These are phyloP conservation scores for Wiebesia pumilae DNA, from an alignment of 1,140 invertebrate species.

Conservation along the genomic window DNA sequence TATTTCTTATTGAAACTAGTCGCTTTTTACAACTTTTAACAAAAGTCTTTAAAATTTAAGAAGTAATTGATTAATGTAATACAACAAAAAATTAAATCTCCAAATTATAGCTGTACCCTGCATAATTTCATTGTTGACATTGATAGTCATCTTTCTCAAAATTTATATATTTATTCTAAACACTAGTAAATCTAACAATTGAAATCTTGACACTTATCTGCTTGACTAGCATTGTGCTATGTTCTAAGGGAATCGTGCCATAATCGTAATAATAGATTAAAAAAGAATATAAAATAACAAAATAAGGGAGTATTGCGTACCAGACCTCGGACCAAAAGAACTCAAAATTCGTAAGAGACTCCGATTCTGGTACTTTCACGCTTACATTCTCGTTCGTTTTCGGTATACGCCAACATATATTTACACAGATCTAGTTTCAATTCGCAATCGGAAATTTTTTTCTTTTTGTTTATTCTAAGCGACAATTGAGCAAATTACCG, in stretches of 20 bases:
- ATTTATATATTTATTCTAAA: conserved; percentile 36
- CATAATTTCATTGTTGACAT: conserved; percentile 37
- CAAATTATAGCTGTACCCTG: conserved; percentile 51
- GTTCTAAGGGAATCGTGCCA: conserved; percentile 56
- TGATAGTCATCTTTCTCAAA: conserved; percentile 50
- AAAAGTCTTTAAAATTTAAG: conserved; percentile 26
- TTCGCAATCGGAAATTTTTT: conserved; percentile 28
- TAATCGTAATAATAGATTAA: conserved; percentile 41
- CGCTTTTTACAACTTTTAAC: background rate
- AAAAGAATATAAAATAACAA: conserved; percentile 43
- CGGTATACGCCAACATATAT: conserved; percentile 34
- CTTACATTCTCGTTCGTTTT: conserved; percentile 40
- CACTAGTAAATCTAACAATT: conserved; percentile 54
- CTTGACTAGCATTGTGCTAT: conserved; percentile 64
- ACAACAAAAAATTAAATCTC: conserved; percentile 18
- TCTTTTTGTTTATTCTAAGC: conserved; percentile 19
- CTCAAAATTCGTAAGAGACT: conserved; percentile 43
- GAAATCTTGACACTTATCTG: conserved; percentile 58
- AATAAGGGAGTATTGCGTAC: conserved; percentile 37
- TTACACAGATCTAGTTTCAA: conserved; percentile 45
- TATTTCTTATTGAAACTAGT: conserved; percentile 23
- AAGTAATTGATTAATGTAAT: conserved; percentile 20
- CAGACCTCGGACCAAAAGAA: conserved; percentile 20
- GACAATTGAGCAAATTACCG: conserved; percentile 34
- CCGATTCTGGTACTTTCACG: conserved; percentile 50